Evolutionary conservation across 2,888 invertebrate species (phyloP).

Genomic region (Schrankia costaestrigalis): DNA sequence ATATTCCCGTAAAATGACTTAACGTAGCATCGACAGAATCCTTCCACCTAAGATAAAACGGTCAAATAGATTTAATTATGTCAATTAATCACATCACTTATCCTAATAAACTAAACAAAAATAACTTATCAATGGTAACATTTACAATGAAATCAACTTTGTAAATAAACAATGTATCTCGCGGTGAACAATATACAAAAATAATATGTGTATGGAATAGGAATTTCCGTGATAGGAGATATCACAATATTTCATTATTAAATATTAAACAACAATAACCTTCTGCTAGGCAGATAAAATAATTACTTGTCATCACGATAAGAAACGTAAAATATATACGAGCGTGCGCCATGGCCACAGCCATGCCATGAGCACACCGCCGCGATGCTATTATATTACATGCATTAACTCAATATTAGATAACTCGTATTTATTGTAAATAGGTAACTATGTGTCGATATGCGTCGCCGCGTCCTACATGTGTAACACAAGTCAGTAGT

Average conservation of each 20-base stretch:
- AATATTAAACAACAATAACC: conserved; percentile 50
- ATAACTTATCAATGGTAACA: conserved; percentile 79
- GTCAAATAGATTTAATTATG: conserved; percentile 27
- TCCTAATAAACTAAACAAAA: conserved; percentile 53
- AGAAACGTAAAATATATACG: conserved; percentile 50
- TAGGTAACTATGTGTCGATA: conserved; percentile 59
- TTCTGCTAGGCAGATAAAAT: conserved; percentile 54
- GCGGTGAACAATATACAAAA: conserved; percentile 69
- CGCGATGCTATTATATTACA: conserved; percentile 54
- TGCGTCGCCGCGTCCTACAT: conserved; percentile 33
- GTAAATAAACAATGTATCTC: conserved; percentile 54
- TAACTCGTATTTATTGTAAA: conserved; percentile 61
- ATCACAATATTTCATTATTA: conserved; percentile 69
- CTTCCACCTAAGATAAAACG: conserved; percentile 22
- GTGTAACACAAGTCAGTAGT: too few relatives aligned
- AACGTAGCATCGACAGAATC: conserved; percentile 11
- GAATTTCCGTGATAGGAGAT: conserved; percentile 71
- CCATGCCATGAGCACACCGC: conserved; percentile 11
- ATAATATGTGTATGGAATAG: conserved; percentile 74
- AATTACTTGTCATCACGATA: conserved; percentile 49
- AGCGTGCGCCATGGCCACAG: conserved; percentile 19
- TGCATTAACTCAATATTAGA: conserved; percentile 61
- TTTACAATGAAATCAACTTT: conserved; percentile 71
- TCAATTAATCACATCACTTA: conserved; percentile 36
- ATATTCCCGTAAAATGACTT: conserved; percentile 27